Base-by-base conservation (phyloP, 2,888 invertebrate species). In the Ectropis crepuscularia region DNA sequence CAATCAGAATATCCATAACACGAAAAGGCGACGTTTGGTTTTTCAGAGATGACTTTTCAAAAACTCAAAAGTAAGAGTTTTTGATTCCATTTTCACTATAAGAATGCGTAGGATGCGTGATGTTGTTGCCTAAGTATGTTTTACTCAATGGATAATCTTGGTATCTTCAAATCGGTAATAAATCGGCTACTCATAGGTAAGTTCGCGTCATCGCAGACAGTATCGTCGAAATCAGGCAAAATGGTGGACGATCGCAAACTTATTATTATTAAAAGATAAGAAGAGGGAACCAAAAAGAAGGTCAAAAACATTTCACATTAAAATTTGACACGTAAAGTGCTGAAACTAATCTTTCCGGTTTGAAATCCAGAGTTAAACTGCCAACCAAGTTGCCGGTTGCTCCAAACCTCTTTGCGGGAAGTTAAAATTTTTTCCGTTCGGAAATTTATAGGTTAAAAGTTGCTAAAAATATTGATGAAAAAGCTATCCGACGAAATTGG, bases 371-470 rank as follows among this genome's bases (percentile, higher is more conserved):
- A 53, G 51, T 57, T 47, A 48, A 57, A 55, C 55, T 55, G 59
- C 51, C 60, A 55, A 48, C 54, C 39, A 28, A 55, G 54, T 55
- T 57, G 53, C 55, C 42, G 42, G 58, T 57, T 43, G 46, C 53
- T 39, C 57, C 54, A 47, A 47, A 63, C 61, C 45, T 58, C 57
- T 65, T 63, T 62, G 47, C 57, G 46, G 39, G 11, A 53, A 60
- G 50, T 65, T 57, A 54, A 54, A 64, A 70, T 57, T 46, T 67
- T 67, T 58, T 61, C 53, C 64, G 46, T 48, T 63, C 39, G 62
- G 28, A 63, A 65, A 70, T 67, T 70, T 70, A 68, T 70, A 42
- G 68, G 57, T 67, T 60, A 46, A 57, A 66, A 53, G 63, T 64
- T 55, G 57, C 42, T 49, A 16, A 12, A 50, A 54, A 43, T 61